Base-by-base conservation (phyloP, 1,140 invertebrate species). In the Eubasilissa regina region DNA sequence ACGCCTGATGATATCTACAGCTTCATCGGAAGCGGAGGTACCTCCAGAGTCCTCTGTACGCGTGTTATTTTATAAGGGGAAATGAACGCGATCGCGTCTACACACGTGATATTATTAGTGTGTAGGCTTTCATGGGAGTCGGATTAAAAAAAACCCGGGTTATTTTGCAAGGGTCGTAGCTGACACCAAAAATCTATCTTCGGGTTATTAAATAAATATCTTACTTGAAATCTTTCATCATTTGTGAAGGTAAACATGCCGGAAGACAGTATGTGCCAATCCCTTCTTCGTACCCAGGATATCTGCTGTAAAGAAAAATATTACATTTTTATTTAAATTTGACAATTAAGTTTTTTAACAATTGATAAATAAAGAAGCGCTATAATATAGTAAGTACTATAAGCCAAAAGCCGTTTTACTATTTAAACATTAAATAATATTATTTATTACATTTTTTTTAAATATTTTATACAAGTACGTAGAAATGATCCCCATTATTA, bases 201-300 rank as follows among this genome's bases (percentile, higher is more conserved):
- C n/a, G n/a, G n/a, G n/a, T n/a, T n/a, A 21, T 51, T 70, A 47
- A 8, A 47, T 11, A 70, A 19, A 73, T 75, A 47, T 53, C 60
- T 77, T 75, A 89, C 93, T 85, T 90, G 94, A 86, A 97, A 97
- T 81, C 96, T 90, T 85, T 96, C 95, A 88, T 98, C 96, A 87
- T 95, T 97, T 80, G 96, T 97, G 88, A 96, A 98, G 56, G 95
- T 94, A 86, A 95, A 94, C 85, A 95, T 91, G 0, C 96, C 96
- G 25, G 95, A 96, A 82, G 96, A 97, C 84, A 98, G 90, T 82
- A 97, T 96, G 88, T 97, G 96, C 94, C 96, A 97, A 89, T 97
- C 96, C 80, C 95, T 92, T 64, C 94, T 90, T 56, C 96, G 92
- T 73, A 97, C 94, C 96, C 96, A 97, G 47, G 96, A 96, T 84